phyloP scores from a whole-genome alignment of 2,888 invertebrate genomes.

The Pristionchus mayeri region DNA sequence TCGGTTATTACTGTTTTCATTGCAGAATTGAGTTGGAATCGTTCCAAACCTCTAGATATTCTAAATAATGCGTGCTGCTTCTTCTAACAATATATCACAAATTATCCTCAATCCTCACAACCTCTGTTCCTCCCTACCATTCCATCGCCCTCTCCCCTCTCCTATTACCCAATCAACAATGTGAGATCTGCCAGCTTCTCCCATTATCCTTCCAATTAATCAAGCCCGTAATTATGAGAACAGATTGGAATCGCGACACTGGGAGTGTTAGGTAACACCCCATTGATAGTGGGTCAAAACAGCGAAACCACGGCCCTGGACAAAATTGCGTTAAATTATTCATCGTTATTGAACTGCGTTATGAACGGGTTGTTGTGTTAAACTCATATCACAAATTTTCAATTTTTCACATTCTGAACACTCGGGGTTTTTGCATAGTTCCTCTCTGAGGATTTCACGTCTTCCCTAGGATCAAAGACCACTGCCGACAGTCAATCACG shows the following conservation, averaged over 20 bases:
- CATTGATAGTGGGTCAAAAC: no score
- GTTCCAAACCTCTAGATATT: no score
- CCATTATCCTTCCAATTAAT: constrained; percentile 18
- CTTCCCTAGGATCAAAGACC: neutral
- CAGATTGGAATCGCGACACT: neutral
- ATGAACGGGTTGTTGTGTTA: no score
- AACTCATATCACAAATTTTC: neutral
- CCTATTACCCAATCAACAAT: constrained; percentile 41
- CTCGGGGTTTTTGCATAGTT: no score
- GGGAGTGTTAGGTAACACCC: neutral
- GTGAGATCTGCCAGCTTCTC: neutral
- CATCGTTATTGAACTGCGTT: no score
- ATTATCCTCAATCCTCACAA: neutral
- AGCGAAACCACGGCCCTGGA: no score
- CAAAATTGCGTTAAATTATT: no score
- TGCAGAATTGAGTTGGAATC: no score
- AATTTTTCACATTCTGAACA: neutral
- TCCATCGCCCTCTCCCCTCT: neutral
- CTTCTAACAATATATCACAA: neutral
- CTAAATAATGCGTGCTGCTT: no score
- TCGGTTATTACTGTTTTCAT: no score
- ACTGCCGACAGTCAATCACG: neutral
- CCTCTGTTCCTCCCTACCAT: neutral
- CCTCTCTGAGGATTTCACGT: neutral
- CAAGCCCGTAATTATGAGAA: neutral